Evolutionary conservation across 2,113 vertebrate species (phyloP), one percentile per base, ranked within the genome.

Genomic region (Suncus etruscus): DNA sequence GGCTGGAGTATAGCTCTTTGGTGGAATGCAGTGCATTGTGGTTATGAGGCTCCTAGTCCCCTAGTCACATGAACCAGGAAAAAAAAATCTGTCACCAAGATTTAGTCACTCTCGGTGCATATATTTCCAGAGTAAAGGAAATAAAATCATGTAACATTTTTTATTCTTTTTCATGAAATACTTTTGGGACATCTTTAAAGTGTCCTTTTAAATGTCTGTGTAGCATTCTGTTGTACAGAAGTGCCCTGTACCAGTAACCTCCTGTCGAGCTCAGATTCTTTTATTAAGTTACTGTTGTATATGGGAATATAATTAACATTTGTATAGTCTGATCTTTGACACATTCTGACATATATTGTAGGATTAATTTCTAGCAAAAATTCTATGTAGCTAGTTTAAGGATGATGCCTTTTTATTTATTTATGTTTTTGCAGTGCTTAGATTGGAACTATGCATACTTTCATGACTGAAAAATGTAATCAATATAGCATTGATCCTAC

Each of bases 61-160:
- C 58, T 20, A 16, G 4, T 61, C 4, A 61, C 58, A 61, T 20
- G 22, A 61, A 22, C 58, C 54, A 54, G 54, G 54, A 54, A 54
- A 54, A 39, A 39, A 39, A 54, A 87, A 77, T 80, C 7, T 2
- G 68, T 39, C 29, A 70, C n/a, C 45, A 51, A n/a, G 45, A 80
- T 68, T 73, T 27, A 92, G 65, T 29, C 65, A 11, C 48, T 18
- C 83, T 58, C 32, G 66, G 32, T 79, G 8, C 39, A 11, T 79
- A 32, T 84, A 54, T 84, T 88, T 91, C n/a, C 63, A 89, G 84
- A 78, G 81, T 92, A 79, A 16, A 63, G 12, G 63, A 83, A 90
- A 73, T 48, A 61, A 74, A 75, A 61, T 87, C 9, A 29, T 29
- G 31, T 1, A 54, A 31, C 20, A 27, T 66, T 75, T 90, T 90